phyloP scores from a whole-genome alignment of 2,888 invertebrate species.

The Hyppa rectilinea region DNA sequence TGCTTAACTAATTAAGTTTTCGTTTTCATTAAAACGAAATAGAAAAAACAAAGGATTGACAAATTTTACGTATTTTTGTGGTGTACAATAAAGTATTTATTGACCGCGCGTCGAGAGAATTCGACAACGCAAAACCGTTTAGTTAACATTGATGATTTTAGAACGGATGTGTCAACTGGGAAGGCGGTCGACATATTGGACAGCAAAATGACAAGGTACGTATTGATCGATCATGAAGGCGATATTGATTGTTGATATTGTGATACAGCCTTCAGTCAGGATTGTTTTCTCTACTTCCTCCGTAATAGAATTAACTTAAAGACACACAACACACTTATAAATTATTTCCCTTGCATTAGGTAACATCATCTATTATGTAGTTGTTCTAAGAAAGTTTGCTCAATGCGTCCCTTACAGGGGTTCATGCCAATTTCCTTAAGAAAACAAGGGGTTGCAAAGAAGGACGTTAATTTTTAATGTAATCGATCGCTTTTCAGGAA shows the following conservation, averaged over 20 bases:
- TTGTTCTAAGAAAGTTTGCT: conserved; percentile 74
- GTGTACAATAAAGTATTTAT: no score
- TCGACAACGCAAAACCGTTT: no score
- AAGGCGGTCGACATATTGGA: no score
- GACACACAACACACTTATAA: conserved; percentile 21
- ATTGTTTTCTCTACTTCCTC: background rate
- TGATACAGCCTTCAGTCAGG: background rate
- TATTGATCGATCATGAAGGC: no score
- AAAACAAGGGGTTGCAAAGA: conserved; percentile 85
- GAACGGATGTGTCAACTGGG: no score
- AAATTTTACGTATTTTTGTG: no score
- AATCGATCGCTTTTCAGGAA: conserved; percentile 59
- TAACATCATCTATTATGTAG: conserved; percentile 52
- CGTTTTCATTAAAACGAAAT: background rate
- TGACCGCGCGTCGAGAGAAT: no score
- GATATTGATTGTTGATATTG: no score
- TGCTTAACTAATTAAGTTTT: background rate
- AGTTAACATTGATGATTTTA: no score
- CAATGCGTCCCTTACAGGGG: conserved; percentile 75
- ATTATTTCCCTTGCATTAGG: conserved; percentile 55
- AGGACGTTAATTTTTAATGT: conserved; percentile 78
- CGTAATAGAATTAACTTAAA: conserved; percentile 40
- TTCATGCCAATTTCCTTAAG: conserved; percentile 82
- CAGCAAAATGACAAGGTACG: background rate
- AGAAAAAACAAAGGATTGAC: no score